Percentiles rank a stretch among this genome's conserved stretches.
Conservation (phyloP, 2,888 invertebrate species). For the Celastrina argiolus region DNA sequence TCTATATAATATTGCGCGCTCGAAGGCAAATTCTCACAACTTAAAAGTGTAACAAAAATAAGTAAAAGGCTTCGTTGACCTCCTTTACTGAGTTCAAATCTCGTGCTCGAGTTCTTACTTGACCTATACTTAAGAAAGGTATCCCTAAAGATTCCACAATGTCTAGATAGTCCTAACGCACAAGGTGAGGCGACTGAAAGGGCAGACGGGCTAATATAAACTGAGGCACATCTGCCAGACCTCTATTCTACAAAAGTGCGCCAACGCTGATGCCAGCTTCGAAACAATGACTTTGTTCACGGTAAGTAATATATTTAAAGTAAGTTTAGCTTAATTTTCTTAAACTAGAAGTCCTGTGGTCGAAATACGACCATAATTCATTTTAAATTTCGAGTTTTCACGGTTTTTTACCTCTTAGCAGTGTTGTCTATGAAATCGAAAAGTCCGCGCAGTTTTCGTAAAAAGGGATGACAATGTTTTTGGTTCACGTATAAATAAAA, state of each 20-base stretch:
- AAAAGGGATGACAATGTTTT: no score
- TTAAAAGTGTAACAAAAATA: slow-evolving; percentile 2
- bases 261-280: slow-evolving; percentile 50
- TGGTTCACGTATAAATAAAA: no score
- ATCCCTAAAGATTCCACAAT: slow-evolving; percentile 30
- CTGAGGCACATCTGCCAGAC: slow-evolving; percentile 67
- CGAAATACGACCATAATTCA: no score
- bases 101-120: slow-evolving; percentile 24
- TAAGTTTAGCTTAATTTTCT: no score
- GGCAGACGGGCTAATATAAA: slow-evolving; percentile 74
- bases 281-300: slow-evolving; percentile 52
- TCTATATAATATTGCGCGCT: no score
- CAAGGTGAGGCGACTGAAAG: slow-evolving; percentile 76
- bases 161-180: slow-evolving; percentile 46
- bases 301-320: slow-evolving; percentile 50
- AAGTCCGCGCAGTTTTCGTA: no score
- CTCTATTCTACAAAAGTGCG: slow-evolving; percentile 62
- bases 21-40: neutral
- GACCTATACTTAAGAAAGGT: slow-evolving; percentile 22
- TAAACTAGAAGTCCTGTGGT: no score
- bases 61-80: neutral
- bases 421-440: no score
- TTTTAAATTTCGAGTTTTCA: no score
- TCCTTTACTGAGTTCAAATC: slow-evolving; percentile 16
- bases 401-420: no score